Conservation (phyloP, 2,797 vertebrate genomes). For the Arrhamphus sclerolepis region DNA sequence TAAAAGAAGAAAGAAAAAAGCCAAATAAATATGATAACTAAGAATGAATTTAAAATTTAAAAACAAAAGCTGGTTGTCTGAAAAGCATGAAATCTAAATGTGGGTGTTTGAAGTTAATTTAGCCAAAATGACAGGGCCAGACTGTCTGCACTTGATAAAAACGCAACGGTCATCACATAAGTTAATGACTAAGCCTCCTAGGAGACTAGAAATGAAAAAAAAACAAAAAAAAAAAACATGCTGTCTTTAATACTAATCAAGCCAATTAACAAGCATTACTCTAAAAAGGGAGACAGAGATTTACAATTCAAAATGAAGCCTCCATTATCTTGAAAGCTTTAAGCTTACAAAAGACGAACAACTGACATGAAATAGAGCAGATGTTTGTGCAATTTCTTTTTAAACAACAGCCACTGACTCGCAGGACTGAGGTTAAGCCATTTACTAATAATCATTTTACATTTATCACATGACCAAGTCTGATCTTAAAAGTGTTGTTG, state of each 20-base stretch:
- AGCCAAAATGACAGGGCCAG: conserved; percentile 33
- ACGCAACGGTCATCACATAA: conserved; percentile 33
- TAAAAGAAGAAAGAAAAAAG: no score
- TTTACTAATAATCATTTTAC: conserved; percentile 11
- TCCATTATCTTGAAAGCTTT: conserved; percentile 56
- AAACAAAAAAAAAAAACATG: conserved; percentile 47
- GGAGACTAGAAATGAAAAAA: conserved; percentile 29
- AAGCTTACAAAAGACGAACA: conserved; percentile 37
- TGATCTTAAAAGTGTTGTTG: conserved; percentile 10
- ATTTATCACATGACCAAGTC: not conserved
- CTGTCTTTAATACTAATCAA: conserved; percentile 50
- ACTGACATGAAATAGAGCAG: conserved; percentile 49
- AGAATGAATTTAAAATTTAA: conserved; percentile 36
- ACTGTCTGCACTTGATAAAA: conserved; percentile 25
- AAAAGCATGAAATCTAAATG: conserved; percentile 48
- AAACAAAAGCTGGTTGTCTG: conserved; percentile 42
- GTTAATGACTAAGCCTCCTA: conserved; percentile 40
- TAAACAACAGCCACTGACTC: conserved; percentile 18
- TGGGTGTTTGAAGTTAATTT: conserved; percentile 43
- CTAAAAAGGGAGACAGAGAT: conserved; percentile 10
- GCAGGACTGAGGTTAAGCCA: not conserved
- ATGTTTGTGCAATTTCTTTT: conserved; percentile 26
- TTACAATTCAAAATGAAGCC: conserved; percentile 44
- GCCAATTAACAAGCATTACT: conserved; percentile 56
- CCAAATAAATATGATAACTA: conserved; percentile 44